These are phyloP conservation scores for Eucidaris tribuloides DNA, from an alignment of 35 echinoderm and acorn worm genomes.

Conservation along the genomic window DNA sequence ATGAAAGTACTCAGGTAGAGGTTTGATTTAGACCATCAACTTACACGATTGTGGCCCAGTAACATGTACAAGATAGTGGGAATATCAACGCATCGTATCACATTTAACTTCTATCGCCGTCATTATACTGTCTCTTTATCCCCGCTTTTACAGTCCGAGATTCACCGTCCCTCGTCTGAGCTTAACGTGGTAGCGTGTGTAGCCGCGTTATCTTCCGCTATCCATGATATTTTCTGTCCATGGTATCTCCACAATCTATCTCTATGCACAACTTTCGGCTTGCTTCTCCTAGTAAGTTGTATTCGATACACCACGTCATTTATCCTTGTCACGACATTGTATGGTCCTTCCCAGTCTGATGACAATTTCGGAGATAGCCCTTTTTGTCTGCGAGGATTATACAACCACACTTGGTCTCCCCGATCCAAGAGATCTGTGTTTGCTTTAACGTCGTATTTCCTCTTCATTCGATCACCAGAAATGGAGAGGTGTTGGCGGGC, in stretches of 20 bases:
- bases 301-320: constrained; percentile 53
- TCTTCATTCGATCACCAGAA: background rate
- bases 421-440: background rate
- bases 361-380: constrained; percentile 42
- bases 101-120: too few species aligned
- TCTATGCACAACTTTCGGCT: constrained; percentile 44
- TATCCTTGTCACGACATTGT: constrained; percentile 7
- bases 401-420: constrained; percentile 28
- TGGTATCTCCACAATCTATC: constrained; percentile 37
- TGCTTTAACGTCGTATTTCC: constrained; percentile 4
- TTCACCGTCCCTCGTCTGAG: too few species aligned
- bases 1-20: too few species aligned
- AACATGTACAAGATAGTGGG: too few species aligned
- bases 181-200: too few species aligned
- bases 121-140: too few species aligned
- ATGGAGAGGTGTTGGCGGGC: constrained; percentile 19
- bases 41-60: too few species aligned
- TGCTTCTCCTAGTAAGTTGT: constrained; percentile 4
- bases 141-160: too few species aligned
- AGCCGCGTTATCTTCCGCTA: background rate
- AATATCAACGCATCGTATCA: too few species aligned
- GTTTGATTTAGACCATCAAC: too few species aligned
- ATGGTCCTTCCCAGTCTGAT: constrained; percentile 45
- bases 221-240: constrained; percentile 9
- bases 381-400: constrained; percentile 8